Base-by-base conservation (phyloP, 2,113 vertebrate species). In the Sapajus apella region DNA sequence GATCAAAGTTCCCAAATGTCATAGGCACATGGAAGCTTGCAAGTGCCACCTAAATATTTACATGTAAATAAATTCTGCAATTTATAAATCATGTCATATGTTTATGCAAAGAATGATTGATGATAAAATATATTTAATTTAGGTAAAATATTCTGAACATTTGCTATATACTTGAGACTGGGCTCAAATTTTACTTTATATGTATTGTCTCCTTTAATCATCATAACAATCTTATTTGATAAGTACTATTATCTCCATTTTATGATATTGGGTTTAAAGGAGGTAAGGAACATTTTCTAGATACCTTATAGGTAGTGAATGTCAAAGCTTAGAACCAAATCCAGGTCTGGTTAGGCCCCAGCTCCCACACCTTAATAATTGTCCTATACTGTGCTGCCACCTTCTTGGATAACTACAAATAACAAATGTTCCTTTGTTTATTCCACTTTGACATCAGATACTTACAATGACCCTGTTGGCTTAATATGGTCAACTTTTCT, bases 141-240 rank as follows among this genome's bases (percentile, higher is more conserved):
- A 47, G 14, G 47, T 73, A 72, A 95, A 91, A 35, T 87, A n/a
- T 52, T 87, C 35, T 85, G 23, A 91, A 80, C 32, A 80, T 97
- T 93, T 93, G 25, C 40, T 94, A 0, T 86, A 1, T 84, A 47
- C 27, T 43, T 75, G 6, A n/a, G 23, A 87, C 40, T 76, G 64
- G 6, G 14, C 55, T 96, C 52, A 85, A 27, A 80, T 96, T 97
- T 81, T 94, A 52, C 40, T 94, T 90, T 87, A 3, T n/a, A 30
- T 80, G 0, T 87, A n/a, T 87, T 82, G 72, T 73, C 47, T 88
- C 85, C 55, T 91, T 87, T 86, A 70, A 86, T 52, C 37, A 12
- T 61, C 61, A 64, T 11, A 66, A 90, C 77, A 61, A 18, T 13
- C 17, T 81, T 56, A 1, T 73, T 64, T 88, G 55, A 14, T 82